Evolutionary conservation across 2,797 vertebrate species (phyloP), one percentile per base, ranked within the genome.

Genomic region (Gobionotothen gibberifrons): DNA sequence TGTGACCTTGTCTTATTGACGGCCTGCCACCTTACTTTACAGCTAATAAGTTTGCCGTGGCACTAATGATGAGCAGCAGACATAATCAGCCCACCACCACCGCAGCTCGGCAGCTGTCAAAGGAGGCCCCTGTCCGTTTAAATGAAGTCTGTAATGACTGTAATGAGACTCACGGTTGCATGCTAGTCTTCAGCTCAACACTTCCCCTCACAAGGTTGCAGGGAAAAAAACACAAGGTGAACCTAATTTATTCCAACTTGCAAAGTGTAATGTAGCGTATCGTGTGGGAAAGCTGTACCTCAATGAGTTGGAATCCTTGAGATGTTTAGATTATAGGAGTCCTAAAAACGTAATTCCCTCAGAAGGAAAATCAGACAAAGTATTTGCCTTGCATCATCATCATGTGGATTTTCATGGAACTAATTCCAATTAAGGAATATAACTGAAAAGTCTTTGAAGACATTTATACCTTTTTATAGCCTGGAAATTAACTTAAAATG

Each of bases 21-120:
- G 84, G 83, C 85, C 88, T 85, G 85, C 83, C 88, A 86, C 62
- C 79, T 60, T 63, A 62, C 66, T 84, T 84, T 80, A 77, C 76
- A 48, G 78, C 74, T 77, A 86, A 86, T 82, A 79, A 79, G 79
- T 63, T 53, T 82, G 81, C 80, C 13, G 76, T 90, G 87, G 93
- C 90, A 88, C 82, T 93, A 93, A 94, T 91, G 90, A 93, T 89
- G 90, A 92, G 79, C 85, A 91, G 90, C 91, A 84, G 83, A 42
- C 84, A 84, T 63, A 72, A 72, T 71, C 62, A n/a, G 80, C 61
- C 82, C 67, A 42, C 72, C 52, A 9, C 63, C 19, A 7, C 78
- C 67, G 59, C 78, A 69, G 54, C 77, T 22, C 69, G n/a, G 6
- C 69, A 13, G 60, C 73, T 51, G 76, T 89, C 85, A 87, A 85